A percentile compares a stretch with the other conserved stretches of the same genome.
phyloP scores from a whole-genome alignment of 64 coral and sea anemone genomes.

The Pachyseris speciosa region DNA sequence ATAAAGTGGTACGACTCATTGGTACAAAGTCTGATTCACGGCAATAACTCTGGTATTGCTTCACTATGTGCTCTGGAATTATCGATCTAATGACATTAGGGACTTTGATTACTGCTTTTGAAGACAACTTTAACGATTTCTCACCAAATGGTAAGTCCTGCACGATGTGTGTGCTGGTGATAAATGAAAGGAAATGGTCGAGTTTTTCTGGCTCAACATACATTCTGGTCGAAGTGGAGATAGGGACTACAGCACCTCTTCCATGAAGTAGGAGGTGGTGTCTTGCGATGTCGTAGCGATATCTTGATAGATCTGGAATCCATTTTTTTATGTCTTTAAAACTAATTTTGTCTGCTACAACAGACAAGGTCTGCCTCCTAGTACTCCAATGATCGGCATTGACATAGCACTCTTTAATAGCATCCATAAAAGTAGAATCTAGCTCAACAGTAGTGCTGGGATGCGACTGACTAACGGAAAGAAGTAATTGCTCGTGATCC shows the following conservation, averaged over 20 bases:
- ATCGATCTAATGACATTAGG: too few species aligned
- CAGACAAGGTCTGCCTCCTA: constrained; percentile 24
- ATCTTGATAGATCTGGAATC: constrained; percentile 38
- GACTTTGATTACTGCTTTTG: too few species aligned
- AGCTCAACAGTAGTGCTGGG: not conserved
- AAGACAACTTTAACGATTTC: too few species aligned
- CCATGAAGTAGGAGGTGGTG: constrained; percentile 34
- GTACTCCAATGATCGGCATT: constrained; percentile 46
- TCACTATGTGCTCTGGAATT: too few species aligned
- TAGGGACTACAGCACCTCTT: constrained; percentile 20
- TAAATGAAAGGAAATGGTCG: too few species aligned
- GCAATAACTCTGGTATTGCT: too few species aligned
- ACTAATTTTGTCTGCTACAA: constrained; percentile 24
- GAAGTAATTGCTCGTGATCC: constrained; percentile 7
- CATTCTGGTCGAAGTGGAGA: not conserved
- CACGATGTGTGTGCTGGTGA: too few species aligned
- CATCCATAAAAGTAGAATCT: constrained; percentile 23
- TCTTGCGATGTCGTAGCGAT: constrained; percentile 27
- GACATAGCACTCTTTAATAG: constrained; percentile 35
- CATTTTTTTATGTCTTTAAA: not conserved
- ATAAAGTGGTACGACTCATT: too few species aligned
- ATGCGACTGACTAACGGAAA: not conserved
- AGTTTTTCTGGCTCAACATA: too few species aligned
- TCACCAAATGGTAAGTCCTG: too few species aligned
- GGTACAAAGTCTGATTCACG: too few species aligned